Evolutionary conservation across 2,797 vertebrate genomes (phyloP), one percentile per base, ranked within the genome.

Genomic region (Neopelma chrysocephalum): DNA sequence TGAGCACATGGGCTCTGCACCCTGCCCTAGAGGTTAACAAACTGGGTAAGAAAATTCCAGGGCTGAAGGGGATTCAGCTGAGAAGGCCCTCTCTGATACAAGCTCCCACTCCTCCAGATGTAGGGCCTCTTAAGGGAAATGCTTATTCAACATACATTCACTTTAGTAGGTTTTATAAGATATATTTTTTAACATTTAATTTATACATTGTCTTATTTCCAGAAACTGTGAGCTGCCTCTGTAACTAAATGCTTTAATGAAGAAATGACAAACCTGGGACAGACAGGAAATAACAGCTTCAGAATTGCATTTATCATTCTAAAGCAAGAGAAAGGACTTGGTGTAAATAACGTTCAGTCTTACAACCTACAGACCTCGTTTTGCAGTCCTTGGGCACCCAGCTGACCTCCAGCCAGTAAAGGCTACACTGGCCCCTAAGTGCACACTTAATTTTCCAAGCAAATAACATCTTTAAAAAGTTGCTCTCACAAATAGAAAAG

Each of bases 11-110:
- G 61, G 57, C 81, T 96, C 86, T 96, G 96, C 91, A 97, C 90
- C 94, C 86, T 96, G 95, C 94, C 96, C 96, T 90, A 89, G 81
- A 95, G 91, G 93, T 96, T 96, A 97, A 96, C 83, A 91, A 90
- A 95, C 83, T 73, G 83, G 42, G 91, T 75, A 89, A 87, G 88
- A 94, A 85, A 95, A 95, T 94, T 90, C 90, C 96, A 90, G 58
- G 82, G 62, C 87, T 96, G 72, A 90, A 94, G 83, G 91, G 75
- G 80, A 91, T 95, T 92, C 80, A 75, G 56, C 72, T 94, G 64
- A 93, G 86, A 94, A 95, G 79, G 53, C 47, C 31, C 53, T 72
- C 71, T 94, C 81, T 56, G 68, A 87, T 82, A 75, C 51, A 77
- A 62, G 57, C 62, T 90, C 65, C 73, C 45, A 65, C 26, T 19